A percentile compares a stretch with the other conserved stretches of the same genome.
These are phyloP conservation scores for Drosophila kuntzei DNA, from an alignment of 2,888 invertebrate genomes.

Conservation along the genomic window DNA sequence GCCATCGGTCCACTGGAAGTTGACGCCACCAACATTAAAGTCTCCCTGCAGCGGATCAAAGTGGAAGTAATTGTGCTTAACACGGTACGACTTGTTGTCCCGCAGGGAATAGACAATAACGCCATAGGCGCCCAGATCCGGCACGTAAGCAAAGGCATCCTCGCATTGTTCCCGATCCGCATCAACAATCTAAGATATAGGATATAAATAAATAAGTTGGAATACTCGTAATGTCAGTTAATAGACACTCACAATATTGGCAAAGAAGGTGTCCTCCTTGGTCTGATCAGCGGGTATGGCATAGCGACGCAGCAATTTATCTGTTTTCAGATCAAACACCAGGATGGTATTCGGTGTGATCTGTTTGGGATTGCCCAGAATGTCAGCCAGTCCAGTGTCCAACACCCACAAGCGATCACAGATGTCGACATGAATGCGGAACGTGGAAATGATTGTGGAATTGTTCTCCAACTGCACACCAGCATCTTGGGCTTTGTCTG, in stretches of 20 bases:
- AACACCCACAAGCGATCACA: slow-evolving; percentile 94
- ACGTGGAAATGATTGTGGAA: slow-evolving; percentile 90
- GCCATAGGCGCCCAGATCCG: slow-evolving; percentile 91
- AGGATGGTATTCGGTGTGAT: slow-evolving; percentile 89
- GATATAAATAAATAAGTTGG: neutral
- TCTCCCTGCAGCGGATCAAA: slow-evolving; percentile 92
- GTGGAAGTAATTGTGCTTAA: slow-evolving; percentile 93
- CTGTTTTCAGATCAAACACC: slow-evolving; percentile 90
- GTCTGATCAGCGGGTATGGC: slow-evolving; percentile 89
- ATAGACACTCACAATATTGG: slow-evolving; percentile 89
- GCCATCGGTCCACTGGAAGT: slow-evolving; percentile 95
- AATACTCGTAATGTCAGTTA: neutral
- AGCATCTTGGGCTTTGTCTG: slow-evolving; percentile 84
- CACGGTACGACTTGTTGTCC: slow-evolving; percentile 91
- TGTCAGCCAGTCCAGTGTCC: slow-evolving; percentile 91
- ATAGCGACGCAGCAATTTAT: slow-evolving; percentile 89
- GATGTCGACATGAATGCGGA: slow-evolving; percentile 90
- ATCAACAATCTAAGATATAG: slow-evolving; percentile 88
- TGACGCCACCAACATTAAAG: slow-evolving; percentile 91
- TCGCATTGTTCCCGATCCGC: slow-evolving; percentile 89
- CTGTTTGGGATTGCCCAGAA: slow-evolving; percentile 89
- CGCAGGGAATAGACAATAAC: slow-evolving; percentile 92
- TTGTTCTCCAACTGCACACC: slow-evolving; percentile 87
- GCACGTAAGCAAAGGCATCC: slow-evolving; percentile 91
- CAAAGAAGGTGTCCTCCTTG: slow-evolving; percentile 92